phyloP scores from a whole-genome alignment of 2,888 invertebrate species.

The Drosophila nr. medialis region DNA sequence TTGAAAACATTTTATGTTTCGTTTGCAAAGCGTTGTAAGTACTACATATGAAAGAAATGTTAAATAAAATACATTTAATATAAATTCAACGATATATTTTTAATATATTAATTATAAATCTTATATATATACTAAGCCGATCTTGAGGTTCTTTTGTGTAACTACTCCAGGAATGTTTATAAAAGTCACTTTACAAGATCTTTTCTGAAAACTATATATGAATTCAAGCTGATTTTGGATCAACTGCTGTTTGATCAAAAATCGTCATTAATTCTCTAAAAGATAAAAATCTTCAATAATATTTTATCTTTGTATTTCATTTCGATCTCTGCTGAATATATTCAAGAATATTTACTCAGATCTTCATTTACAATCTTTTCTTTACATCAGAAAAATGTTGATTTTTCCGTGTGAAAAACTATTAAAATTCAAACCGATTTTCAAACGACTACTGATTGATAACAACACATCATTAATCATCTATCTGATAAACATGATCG shows the following conservation, averaged over 20 bases:
- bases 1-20: slow-evolving; percentile 29
- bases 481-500: neutral
- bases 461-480: neutral
- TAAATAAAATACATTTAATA: slow-evolving; percentile 46
- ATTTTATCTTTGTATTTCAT: no score
- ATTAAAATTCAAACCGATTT: neutral
- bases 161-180: neutral
- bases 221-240: neutral
- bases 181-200: no score
- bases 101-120: neutral
- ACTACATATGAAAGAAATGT: slow-evolving; percentile 37
- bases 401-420: neutral
- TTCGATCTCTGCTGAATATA: neutral
- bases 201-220: neutral
- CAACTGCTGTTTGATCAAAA: neutral
- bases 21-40: slow-evolving; percentile 62
- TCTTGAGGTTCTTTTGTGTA: neutral
- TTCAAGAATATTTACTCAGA: neutral
- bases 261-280: no score
- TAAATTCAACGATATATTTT: neutral
- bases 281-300: neutral
- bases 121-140: neutral
- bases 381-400: neutral
- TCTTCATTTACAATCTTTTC: neutral
- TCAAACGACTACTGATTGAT: neutral